Percentiles rank a stretch among this genome's conserved stretches.
Conservation (phyloP, 2,797 vertebrate genomes). For the Poliocrania exsul region DNA sequence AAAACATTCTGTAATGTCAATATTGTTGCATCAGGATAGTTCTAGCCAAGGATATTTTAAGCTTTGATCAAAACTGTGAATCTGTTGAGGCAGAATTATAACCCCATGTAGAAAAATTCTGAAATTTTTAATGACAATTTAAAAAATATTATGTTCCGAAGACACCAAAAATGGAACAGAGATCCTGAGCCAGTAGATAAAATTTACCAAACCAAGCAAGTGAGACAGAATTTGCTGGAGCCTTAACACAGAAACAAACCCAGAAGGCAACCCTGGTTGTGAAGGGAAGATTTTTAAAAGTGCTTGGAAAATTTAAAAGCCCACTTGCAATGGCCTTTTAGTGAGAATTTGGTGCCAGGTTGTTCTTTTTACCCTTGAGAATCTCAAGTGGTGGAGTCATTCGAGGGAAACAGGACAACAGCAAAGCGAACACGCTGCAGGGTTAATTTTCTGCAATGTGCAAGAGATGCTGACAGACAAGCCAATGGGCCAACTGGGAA, state of each 20-base stretch:
- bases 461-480: slow-evolving; percentile 64
- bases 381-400: neutral
- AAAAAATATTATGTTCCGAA: neutral
- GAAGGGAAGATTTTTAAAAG: neutral
- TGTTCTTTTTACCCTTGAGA: neutral
- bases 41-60: slow-evolving; percentile 60
- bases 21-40: slow-evolving; percentile 49
- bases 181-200: neutral
- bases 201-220: slow-evolving; percentile 13
- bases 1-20: slow-evolving; percentile 46
- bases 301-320: neutral
- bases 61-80: slow-evolving; percentile 66
- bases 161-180: slow-evolving; percentile 7
- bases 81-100: slow-evolving; percentile 52
- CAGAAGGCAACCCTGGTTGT: neutral
- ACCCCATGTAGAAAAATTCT: slow-evolving; percentile 30
- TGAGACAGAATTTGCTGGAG: neutral
- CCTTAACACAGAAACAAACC: slow-evolving; percentile 2
- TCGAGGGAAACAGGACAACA: slow-evolving; percentile 28
- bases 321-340: neutral
- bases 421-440: neutral
- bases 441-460: slow-evolving; percentile 26
- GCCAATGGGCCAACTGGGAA: slow-evolving; percentile 67
- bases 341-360: neutral
- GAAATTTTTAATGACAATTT: slow-evolving; percentile 59